Evolutionary conservation across 2,888 invertebrate species (phyloP), one percentile per base, ranked within the genome.

Genomic region (Zootermopsis nevadensis): DNA sequence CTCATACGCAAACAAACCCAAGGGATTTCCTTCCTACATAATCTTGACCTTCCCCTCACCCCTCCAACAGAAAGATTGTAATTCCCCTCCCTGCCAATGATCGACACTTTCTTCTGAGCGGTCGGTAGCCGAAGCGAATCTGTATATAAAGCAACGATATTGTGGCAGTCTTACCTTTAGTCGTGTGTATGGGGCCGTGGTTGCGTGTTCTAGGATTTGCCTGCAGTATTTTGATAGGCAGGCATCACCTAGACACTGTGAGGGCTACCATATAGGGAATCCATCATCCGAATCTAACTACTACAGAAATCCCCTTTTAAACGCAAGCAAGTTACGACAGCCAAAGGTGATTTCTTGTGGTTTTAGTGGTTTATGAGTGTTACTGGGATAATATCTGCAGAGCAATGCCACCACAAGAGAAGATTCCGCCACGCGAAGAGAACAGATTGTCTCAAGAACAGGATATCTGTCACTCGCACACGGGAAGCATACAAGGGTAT

Each of bases 41-140:
- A 22, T 82, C 82, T 82, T 82, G 82, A 82, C 82, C 82, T 82
- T 82, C 72, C 76, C 82, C 48, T 53, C 60, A 48, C 53, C 38
- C 79, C 31, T 35, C 77, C 42, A 77, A 77, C 12, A 24, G 69
- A 7, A n/a, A 0, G 3, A 42, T 33, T 53, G 66, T 80, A 33
- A 66, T 48, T 82, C n/a, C 82, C 76, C 76, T 76, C 55, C 82
- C 38, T 76, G 24, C 53, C 24, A n/a, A 33, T 22, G 24, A 19
- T 15, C 69, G 31, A 22, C 74, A 74, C 74, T 38, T 74, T 38
- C 42, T 38, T 74, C n/a, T 35, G 38, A 38, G 2, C 22, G 48
- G 0, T 48, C 48, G 19, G 15, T 48, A 19, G 60, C n/a, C 60
- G 10, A 24, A 35, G 74, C 24, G 33, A 74, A 22, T 74, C 66